Evolutionary conservation across 2,797 vertebrate species (phyloP), one percentile per base, ranked within the genome.

Genomic region (Melanotaenia trifasciata): DNA sequence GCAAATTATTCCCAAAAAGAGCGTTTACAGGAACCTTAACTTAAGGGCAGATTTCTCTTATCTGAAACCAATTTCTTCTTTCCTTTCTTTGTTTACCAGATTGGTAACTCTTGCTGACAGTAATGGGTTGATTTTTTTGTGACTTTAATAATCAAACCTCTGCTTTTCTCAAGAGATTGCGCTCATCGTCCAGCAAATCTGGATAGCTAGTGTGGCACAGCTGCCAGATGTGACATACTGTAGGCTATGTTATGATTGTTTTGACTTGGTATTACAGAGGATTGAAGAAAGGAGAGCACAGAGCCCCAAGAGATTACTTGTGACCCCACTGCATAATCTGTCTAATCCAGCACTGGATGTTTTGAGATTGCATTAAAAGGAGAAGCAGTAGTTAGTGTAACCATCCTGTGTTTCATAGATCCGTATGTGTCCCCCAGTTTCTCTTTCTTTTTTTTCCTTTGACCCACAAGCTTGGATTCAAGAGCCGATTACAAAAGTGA

Each of bases 281-380:
- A 85, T 80, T 73, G 79, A 56, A 54, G 67, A 26, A 63, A 76
- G 65, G 70, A 70, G 78, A 70, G 67, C 72, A 26, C 70, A 72
- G 80, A 59, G 59, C 53, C 74, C 70, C 62, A 86, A 87, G 83
- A 87, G 89, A 90, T 92, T 89, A 92, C 84, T 76, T 78, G 71
- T 79, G 53, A 77, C 80, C 84, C 86, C 1, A 32, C 81, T 81
- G 82, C 80, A 83, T 90, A 91, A 92, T 93, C 90, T 86, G 85
- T 87, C 83, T 91, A 87, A 93, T 88, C 86, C 90, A 82, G 79
- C 59, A 36, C 67, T 72, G 88, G 85, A 81, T 86, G 58, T 45
- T 60, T 76, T 79, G 67, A 83, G 89, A 89, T 90, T 89, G 83
- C 67, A 74, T 88, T 79, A 80, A 79, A 75, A 87, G 50, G 79